Conservation (phyloP, 2,113 vertebrate genomes). For the Ovis aries region DNA sequence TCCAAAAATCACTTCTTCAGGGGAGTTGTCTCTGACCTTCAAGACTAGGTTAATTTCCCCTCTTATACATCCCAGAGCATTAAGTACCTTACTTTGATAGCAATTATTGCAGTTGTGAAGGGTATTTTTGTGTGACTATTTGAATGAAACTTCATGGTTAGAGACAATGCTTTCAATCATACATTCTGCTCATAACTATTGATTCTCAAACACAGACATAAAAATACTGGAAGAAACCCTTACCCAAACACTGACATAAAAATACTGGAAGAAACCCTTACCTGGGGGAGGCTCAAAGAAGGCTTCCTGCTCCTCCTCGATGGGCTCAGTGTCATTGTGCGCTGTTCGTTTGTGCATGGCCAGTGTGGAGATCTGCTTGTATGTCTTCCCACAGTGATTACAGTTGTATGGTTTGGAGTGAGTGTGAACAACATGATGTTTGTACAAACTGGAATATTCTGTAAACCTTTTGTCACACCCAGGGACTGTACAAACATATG, state of each 20-base stretch:
- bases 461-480: slow-evolving; percentile 99
- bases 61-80: not conserved
- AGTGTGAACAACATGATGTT: slow-evolving; percentile 98
- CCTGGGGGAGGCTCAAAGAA: slow-evolving; percentile 97
- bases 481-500: slow-evolving; percentile 98
- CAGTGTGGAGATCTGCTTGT: slow-evolving; percentile 98
- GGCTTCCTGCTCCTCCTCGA: slow-evolving; percentile 96
- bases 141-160: not conserved
- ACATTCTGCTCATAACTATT: not conserved
- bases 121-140: not conserved
- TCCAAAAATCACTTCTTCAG: not conserved
- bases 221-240: slow-evolving; percentile 15
- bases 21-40: not conserved
- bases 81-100: not conserved
- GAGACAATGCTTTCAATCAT: slow-evolving; percentile 1
- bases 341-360: slow-evolving; percentile 99
- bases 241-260: slow-evolving; percentile 76
- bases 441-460: slow-evolving; percentile 99
- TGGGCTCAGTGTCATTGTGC: slow-evolving; percentile 97
- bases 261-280: slow-evolving; percentile 61
- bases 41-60: not conserved
- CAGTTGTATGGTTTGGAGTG: slow-evolving; percentile 99
- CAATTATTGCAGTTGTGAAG: not conserved
- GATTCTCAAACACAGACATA: not conserved
- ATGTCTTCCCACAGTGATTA: slow-evolving; percentile 98